These are phyloP conservation scores for Empis livida DNA, from an alignment of 2,888 invertebrate genomes.

Conservation along the genomic window DNA sequence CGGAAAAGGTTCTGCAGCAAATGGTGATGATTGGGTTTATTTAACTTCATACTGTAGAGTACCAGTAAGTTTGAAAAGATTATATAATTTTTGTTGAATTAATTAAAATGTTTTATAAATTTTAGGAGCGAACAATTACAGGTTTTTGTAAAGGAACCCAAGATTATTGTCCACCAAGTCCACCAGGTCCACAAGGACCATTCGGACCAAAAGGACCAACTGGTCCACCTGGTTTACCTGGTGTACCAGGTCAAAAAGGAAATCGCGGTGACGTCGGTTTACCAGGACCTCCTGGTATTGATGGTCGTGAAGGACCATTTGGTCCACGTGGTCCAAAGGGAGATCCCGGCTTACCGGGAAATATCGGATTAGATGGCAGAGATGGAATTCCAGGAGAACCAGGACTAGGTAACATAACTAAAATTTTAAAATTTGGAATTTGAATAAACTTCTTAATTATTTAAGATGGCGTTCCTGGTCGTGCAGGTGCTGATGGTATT, in stretches of 20 bases:
- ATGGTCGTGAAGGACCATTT: constrained; percentile 26
- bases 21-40: constrained; percentile 75
- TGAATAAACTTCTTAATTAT: background rate
- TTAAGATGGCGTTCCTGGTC: constrained; percentile 57
- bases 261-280: constrained; percentile 53
- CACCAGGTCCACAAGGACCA: constrained; percentile 47
- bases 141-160: constrained; percentile 73
- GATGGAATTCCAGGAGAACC: constrained; percentile 87
- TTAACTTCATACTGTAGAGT: constrained; percentile 76
- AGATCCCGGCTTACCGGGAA: constrained; percentile 51
- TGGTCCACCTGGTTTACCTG: constrained; percentile 36
- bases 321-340: constrained; percentile 34
- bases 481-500: constrained; percentile 72
- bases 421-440: no score
- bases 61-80: constrained; percentile 47
- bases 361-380: constrained; percentile 66
- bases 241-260: constrained; percentile 57
- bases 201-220: constrained; percentile 50
- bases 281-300: constrained; percentile 48
- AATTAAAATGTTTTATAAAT: constrained; percentile 15
- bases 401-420: constrained; percentile 43
- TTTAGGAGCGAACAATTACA: constrained; percentile 68
- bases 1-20: constrained; percentile 55
- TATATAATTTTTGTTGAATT: no score
- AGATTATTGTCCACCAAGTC: constrained; percentile 63